Evolutionary conservation across 2,888 invertebrate species (phyloP).

Genomic region (Acrobasis suavella): DNA sequence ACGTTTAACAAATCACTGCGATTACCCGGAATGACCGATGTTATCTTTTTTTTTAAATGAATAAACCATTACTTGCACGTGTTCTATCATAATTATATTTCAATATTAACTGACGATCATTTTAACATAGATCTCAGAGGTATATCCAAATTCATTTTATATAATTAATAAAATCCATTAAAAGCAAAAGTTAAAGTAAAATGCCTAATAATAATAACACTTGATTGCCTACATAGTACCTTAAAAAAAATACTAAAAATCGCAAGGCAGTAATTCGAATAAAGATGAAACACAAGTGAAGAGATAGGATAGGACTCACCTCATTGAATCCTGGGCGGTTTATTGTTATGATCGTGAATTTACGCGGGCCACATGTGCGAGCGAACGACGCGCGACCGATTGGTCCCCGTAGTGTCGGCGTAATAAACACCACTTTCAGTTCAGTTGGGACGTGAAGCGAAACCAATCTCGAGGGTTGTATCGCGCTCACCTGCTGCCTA

Average conservation of each 20-base stretch:
- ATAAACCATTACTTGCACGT: too few relatives aligned
- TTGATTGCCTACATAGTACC: background rate
- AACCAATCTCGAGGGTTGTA: constrained; percentile 13
- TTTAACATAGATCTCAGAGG: too few relatives aligned
- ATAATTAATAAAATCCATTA: background rate
- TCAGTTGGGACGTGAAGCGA: constrained; percentile 29
- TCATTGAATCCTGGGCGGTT: constrained; percentile 52
- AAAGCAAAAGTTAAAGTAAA: background rate
- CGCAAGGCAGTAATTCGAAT: constrained; percentile 3
- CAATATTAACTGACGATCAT: too few relatives aligned
- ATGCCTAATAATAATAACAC: background rate
- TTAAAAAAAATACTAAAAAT: background rate
- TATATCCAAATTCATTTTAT: too few relatives aligned
- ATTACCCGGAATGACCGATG: too few relatives aligned
- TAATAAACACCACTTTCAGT: constrained; percentile 37
- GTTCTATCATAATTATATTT: too few relatives aligned
- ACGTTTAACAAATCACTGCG: too few relatives aligned
- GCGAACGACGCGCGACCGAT: constrained; percentile 18
- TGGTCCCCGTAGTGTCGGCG: constrained; percentile 17
- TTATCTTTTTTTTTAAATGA: too few relatives aligned
- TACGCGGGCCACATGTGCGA: constrained; percentile 47
- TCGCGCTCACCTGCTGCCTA: constrained; percentile 48
- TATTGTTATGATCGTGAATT: constrained; percentile 41
- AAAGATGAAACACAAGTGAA: background rate
- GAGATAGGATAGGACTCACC: constrained; percentile 44